Evolutionary conservation across 2,113 vertebrate species (phyloP).

Genomic region (Leptocoma aspasia): DNA sequence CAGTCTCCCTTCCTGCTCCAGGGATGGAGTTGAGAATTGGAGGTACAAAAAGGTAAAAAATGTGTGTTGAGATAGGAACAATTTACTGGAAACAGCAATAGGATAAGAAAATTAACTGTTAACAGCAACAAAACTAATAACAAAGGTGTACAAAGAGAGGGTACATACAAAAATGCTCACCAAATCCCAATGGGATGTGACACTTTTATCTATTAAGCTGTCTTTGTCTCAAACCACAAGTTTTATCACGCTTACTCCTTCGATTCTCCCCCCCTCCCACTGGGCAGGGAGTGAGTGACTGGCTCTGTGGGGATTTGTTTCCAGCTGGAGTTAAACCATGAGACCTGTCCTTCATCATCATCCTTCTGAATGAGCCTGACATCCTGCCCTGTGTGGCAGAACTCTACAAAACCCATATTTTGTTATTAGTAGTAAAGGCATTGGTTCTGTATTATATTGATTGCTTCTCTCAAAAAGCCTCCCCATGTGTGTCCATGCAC

Average conservation of each 20-base stretch:
- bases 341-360: background rate
- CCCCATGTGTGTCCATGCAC: background rate
- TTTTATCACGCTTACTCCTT: background rate
- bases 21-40: background rate
- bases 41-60: background rate
- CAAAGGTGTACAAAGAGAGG: background rate
- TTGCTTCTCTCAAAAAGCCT: background rate
- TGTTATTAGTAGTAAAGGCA: background rate
- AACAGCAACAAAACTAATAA: too few species aligned
- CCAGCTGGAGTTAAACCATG: background rate
- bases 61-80: background rate
- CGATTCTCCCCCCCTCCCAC: accelerated
- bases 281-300: background rate
- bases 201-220: background rate
- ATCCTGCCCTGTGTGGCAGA: background rate
- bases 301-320: background rate
- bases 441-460: background rate
- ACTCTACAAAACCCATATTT: background rate
- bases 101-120: background rate
- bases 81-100: background rate
- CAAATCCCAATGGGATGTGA: background rate
- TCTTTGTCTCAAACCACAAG: background rate
- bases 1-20: background rate
- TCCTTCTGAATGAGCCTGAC: background rate
- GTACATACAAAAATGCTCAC: background rate